A percentile compares a stretch with the other conserved stretches of the same genome.
Conservation (phyloP, 1,140 invertebrate species). For the Pogonognathellus flavescens region DNA sequence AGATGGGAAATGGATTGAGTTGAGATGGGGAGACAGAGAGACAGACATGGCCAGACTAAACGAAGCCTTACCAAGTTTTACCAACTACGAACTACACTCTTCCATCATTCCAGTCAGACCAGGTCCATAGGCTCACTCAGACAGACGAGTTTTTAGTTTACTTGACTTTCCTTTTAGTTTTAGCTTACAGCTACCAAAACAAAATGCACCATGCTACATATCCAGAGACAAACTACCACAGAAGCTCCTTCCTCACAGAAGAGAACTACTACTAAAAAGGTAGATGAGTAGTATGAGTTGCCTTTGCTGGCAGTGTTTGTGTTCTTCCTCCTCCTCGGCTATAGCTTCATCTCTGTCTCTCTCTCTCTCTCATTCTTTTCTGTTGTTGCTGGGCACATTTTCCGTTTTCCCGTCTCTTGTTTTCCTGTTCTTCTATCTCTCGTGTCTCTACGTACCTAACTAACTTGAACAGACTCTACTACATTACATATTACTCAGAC, state of each 20-base stretch:
- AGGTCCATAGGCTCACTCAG: not conserved
- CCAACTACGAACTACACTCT: not conserved
- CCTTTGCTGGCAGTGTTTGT: not conserved
- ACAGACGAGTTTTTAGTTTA: not conserved
- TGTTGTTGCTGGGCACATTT: not conserved
- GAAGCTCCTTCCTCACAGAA: no score
- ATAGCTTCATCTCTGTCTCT: constrained; percentile 57
- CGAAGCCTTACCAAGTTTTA: not conserved
- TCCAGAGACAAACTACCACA: no score
- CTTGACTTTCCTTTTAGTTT: not conserved
- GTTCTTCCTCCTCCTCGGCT: constrained; percentile 54
- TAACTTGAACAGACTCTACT: no score
- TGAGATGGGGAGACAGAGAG: constrained; percentile 24
- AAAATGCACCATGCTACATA: not conserved
- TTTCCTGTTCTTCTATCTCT: constrained; percentile 2
- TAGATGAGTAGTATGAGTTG: no score
- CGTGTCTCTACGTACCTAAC: no score
- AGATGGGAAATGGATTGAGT: constrained; percentile 40
- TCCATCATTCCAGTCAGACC: not conserved
- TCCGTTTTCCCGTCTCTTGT: constrained; percentile 9
- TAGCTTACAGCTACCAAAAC: not conserved
- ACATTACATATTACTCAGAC: not conserved
- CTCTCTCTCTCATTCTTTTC: constrained; percentile 38
- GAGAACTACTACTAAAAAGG: no score
- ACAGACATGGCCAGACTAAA: constrained; percentile 2